These are phyloP conservation scores for Ceyx cyanopectus DNA, from an alignment of 2,113 vertebrate species.

Conservation along the genomic window DNA sequence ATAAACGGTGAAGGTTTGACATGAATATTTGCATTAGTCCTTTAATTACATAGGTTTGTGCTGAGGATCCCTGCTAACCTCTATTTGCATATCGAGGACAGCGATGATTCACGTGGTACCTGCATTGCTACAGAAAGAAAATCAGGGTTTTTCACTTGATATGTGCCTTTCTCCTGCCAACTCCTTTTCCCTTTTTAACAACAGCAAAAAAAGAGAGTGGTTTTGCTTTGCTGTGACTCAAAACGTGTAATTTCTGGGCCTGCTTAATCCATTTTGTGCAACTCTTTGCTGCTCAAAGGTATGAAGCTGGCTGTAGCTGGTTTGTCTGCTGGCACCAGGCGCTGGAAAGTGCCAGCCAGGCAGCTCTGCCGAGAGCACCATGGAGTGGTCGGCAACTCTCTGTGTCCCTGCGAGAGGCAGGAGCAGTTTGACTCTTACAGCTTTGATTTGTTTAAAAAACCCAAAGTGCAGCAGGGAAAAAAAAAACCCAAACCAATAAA, in stretches of 20 bases:
- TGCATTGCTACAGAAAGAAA: constrained; percentile 71
- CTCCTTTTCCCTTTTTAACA: neutral
- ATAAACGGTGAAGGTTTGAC: neutral
- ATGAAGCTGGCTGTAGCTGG: constrained; percentile 23
- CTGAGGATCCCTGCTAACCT: constrained; percentile 38
- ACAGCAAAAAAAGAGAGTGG: neutral
- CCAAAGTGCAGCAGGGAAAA: neutral
- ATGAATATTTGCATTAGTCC: neutral
- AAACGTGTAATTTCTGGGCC: constrained; percentile 22
- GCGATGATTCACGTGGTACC: constrained; percentile 56
- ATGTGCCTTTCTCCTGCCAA: neutral
- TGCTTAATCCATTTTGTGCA: constrained; percentile 21
- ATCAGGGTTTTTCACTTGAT: constrained; percentile 41
- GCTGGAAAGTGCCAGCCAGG: neutral
- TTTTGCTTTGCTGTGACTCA: neutral
- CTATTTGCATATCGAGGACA: constrained; percentile 58
- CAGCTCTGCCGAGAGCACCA: neutral
- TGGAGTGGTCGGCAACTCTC: neutral
- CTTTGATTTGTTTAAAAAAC: constrained; percentile 7
- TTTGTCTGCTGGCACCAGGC: constrained; percentile 13
- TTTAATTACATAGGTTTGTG: neutral
- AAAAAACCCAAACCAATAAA: no score
- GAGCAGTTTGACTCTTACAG: neutral
- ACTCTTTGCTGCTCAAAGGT: neutral
- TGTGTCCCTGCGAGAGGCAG: neutral